Conservation (phyloP, 1,140 invertebrate genomes). For the Lasaia peninsularis region DNA sequence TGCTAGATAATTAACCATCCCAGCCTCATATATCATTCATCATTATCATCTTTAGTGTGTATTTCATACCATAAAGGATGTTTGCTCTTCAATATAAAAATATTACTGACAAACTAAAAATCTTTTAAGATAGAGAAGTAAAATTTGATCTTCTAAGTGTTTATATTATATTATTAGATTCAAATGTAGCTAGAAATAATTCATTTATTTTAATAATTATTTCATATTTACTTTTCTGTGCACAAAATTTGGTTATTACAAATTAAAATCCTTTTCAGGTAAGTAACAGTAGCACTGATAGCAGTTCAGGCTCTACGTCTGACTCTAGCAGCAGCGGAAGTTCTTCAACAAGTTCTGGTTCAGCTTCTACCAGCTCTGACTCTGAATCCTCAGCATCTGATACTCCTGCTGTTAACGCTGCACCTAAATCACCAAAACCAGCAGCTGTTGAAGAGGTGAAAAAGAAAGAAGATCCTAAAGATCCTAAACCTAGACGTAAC, state of each 20-base stretch:
- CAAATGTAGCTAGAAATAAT: too few species aligned
- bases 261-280: constrained; percentile 45
- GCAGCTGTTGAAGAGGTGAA: constrained; percentile 64
- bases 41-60: too few species aligned
- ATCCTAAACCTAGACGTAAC: constrained; percentile 53
- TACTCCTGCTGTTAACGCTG: constrained; percentile 34
- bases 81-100: too few species aligned
- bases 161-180: too few species aligned
- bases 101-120: too few species aligned
- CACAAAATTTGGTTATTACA: background rate
- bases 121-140: too few species aligned
- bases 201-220: too few species aligned
- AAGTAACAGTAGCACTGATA: constrained; percentile 79
- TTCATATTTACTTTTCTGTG: background rate
- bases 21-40: too few species aligned
- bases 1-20: too few species aligned
- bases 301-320: constrained; percentile 81
- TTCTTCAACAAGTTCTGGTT: constrained; percentile 83
- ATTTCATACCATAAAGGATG: too few species aligned
- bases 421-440: constrained; percentile 54
- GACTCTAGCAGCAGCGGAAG: constrained; percentile 83
- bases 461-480: constrained; percentile 75
- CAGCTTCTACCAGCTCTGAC: constrained; percentile 83
- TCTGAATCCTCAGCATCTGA: constrained; percentile 75
- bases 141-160: too few species aligned